These are phyloP conservation scores for Salvelinus alpinus DNA, from an alignment of 2,113 vertebrate species.

Conservation along the genomic window DNA sequence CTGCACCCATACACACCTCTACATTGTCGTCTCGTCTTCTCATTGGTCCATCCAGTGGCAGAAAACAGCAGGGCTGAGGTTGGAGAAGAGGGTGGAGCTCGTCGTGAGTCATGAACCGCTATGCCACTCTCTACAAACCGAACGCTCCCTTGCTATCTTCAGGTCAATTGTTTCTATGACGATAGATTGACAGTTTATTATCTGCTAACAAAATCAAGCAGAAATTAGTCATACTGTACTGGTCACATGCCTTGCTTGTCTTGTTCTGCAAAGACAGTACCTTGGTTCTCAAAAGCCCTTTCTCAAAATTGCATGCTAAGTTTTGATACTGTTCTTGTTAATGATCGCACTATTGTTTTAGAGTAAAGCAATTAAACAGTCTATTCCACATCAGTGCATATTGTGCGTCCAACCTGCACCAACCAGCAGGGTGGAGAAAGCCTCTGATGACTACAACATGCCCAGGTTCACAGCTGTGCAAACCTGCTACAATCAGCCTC, in stretches of 20 bases:
- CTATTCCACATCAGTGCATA: background rate
- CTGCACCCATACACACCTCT: constrained; percentile 1
- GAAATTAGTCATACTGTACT: too few species aligned
- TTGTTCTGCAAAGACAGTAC: too few species aligned
- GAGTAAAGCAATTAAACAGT: background rate
- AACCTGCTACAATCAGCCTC: background rate
- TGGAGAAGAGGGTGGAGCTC: too few species aligned
- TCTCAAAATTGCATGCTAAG: too few species aligned
- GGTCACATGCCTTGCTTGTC: too few species aligned
- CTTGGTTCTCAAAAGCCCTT: too few species aligned
- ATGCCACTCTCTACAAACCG: background rate
- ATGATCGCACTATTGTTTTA: too few species aligned
- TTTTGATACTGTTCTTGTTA: too few species aligned
- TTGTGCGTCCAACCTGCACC: background rate
- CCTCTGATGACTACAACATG: background rate
- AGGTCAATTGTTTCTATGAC: background rate
- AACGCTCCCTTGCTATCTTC: background rate
- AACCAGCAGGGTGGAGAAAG: background rate
- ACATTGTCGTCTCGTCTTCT: background rate
- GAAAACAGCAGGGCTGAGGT: too few species aligned
- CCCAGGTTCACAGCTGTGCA: background rate
- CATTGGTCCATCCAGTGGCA: too few species aligned
- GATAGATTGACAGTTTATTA: background rate
- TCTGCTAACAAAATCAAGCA: too few species aligned
- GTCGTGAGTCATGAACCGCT: background rate